These are phyloP conservation scores for Anguilla anguilla DNA, from an alignment of 2,797 vertebrate species.

Conservation along the genomic window DNA sequence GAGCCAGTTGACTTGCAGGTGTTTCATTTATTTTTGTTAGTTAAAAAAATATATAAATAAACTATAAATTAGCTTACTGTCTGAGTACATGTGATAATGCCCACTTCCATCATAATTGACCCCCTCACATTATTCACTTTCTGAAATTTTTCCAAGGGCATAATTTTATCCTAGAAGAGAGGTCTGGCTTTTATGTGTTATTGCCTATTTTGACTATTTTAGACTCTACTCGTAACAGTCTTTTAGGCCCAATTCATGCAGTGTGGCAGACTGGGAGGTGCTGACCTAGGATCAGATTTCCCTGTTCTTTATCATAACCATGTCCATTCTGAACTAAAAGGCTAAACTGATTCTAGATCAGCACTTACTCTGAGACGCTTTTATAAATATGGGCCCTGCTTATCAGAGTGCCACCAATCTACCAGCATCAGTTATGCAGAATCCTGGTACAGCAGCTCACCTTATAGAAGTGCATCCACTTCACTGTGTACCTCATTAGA, in stretches of 20 bases:
- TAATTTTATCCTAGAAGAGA: background rate
- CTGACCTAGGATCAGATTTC: background rate
- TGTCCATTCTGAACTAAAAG: background rate
- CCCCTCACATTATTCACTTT: background rate
- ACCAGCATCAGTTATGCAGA: background rate
- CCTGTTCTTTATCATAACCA: background rate
- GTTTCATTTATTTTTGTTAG: background rate
- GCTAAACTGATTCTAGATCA: background rate
- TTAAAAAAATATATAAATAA: too few relatives aligned
- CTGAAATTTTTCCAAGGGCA: background rate
- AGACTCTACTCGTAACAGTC: too few relatives aligned
- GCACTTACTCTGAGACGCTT: background rate
- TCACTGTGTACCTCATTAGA: background rate
- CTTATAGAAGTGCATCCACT: background rate
- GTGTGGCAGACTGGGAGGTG: background rate
- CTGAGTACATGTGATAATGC: background rate
- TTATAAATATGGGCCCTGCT: background rate
- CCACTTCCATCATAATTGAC: background rate
- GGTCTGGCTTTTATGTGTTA: background rate
- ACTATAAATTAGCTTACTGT: background rate
- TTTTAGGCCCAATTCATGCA: background rate
- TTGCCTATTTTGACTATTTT: too few relatives aligned
- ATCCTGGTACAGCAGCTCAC: background rate
- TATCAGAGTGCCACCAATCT: background rate
- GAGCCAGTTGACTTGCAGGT: background rate